A percentile compares a stretch with the other conserved stretches of the same genome.
These are phyloP conservation scores for Zhengitettix transpicula DNA, from an alignment of 2,888 invertebrate genomes.

Conservation along the genomic window DNA sequence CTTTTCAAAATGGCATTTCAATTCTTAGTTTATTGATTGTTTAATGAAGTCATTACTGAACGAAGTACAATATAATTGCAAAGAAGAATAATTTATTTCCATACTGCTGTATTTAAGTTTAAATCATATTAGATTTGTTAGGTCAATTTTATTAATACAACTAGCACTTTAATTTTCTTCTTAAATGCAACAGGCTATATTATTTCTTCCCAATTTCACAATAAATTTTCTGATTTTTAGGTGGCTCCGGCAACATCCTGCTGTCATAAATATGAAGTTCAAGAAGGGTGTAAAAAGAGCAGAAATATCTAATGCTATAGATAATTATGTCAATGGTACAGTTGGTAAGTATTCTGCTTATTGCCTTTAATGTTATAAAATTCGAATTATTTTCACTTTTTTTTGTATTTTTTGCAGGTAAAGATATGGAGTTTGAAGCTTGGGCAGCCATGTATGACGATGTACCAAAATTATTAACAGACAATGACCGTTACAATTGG, in stretches of 20 bases:
- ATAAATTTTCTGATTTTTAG: constrained; percentile 22
- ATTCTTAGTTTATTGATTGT: too few species aligned
- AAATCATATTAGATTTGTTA: too few species aligned
- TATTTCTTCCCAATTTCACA: neutral
- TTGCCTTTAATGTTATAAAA: neutral
- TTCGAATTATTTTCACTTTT: neutral
- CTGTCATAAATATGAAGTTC: constrained; percentile 67
- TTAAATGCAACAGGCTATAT: too few species aligned
- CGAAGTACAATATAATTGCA: too few species aligned
- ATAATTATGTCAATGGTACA: constrained; percentile 85
- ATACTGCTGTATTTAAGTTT: too few species aligned
- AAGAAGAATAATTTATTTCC: too few species aligned
- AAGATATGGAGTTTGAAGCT: constrained; percentile 61
- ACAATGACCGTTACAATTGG: constrained; percentile 51
- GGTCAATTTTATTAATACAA: too few species aligned
- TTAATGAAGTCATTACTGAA: too few species aligned
- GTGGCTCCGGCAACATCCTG: constrained; percentile 89
- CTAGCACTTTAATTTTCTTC: too few species aligned
- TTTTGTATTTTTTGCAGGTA: constrained; percentile 28
- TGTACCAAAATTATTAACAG: constrained; percentile 53
- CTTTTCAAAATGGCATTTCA: too few species aligned
- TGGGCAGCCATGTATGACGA: constrained; percentile 61
- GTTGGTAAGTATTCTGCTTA: constrained; percentile 39
- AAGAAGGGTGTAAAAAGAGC: constrained; percentile 74
- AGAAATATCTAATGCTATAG: constrained; percentile 87